A percentile compares a stretch with the other conserved stretches of the same genome.
Conservation (phyloP, 2,888 invertebrate species). For the Amphipoea oculea region DNA sequence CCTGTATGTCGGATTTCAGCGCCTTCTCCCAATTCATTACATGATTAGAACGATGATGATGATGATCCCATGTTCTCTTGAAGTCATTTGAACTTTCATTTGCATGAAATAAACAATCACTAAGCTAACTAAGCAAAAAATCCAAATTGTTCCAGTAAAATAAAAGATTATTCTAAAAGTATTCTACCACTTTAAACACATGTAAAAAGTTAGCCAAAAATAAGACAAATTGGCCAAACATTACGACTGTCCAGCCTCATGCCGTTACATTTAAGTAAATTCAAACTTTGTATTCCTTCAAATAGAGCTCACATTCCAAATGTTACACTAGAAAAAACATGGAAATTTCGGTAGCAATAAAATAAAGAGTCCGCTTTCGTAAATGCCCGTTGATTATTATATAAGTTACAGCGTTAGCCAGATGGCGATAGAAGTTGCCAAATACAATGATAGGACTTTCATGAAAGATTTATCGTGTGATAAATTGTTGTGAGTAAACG, state of each 20-base stretch:
- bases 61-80: not conserved
- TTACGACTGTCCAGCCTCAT: slow-evolving; percentile 4
- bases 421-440: slow-evolving; percentile 47
- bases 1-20: too few relatives aligned
- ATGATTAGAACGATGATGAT: not conserved
- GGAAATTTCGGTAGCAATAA: slow-evolving; percentile 47
- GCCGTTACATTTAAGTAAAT: not conserved
- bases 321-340: slow-evolving; percentile 16
- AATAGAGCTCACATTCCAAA: slow-evolving; percentile 27
- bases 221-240: slow-evolving; percentile 29
- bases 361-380: slow-evolving; percentile 42
- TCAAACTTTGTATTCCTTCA: not conserved
- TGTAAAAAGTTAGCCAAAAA: slow-evolving; percentile 22
- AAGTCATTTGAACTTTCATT: not conserved
- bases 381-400: slow-evolving; percentile 55
- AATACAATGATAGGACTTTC: slow-evolving; percentile 46
- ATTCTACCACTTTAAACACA: not conserved
- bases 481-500: slow-evolving; percentile 44
- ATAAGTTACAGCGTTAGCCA: slow-evolving; percentile 38
- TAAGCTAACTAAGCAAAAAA: not conserved
- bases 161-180: not conserved
- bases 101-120: too few relatives aligned
- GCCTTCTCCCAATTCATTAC: too few relatives aligned
- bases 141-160: not conserved
- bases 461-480: slow-evolving; percentile 54